Percentiles rank a stretch among this genome's conserved stretches.
Evolutionary conservation across 2,797 vertebrate species (phyloP).

Genomic region (Megalops cyprinoides): DNA sequence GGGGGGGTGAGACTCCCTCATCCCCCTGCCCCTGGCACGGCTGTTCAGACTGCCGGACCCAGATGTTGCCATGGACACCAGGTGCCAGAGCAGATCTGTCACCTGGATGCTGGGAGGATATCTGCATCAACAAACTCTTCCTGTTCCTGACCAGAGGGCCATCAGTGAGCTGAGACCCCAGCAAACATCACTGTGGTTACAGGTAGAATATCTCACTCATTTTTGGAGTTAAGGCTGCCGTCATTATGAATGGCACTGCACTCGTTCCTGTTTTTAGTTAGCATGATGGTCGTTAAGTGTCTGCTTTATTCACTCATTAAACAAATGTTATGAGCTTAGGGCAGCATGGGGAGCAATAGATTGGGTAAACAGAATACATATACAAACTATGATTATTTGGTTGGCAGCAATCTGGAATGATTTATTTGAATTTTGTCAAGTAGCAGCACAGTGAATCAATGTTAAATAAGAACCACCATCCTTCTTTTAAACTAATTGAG

Average conservation of each 20-base stretch:
- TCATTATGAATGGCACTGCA: neutral
- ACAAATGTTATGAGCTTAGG: neutral
- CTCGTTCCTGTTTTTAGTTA: slow-evolving; percentile 3
- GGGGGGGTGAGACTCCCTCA: slow-evolving; percentile 27
- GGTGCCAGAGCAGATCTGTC: neutral
- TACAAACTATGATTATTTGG: neutral
- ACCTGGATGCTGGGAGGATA: neutral
- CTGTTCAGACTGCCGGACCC: neutral
- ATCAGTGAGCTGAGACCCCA: neutral
- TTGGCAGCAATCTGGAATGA: neutral
- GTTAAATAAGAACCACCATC: neutral
- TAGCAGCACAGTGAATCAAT: neutral
- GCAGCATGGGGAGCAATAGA: neutral
- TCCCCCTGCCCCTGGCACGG: slow-evolving; percentile 26
- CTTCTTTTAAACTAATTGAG: neutral
- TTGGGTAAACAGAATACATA: neutral
- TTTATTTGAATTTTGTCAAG: neutral
- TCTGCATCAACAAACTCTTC: neutral
- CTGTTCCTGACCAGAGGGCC: neutral
- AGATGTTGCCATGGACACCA: neutral
- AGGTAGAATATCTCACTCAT: neutral
- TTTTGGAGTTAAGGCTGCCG: neutral
- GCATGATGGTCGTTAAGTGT: slow-evolving; percentile 20
- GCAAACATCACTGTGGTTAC: slow-evolving; percentile 14
- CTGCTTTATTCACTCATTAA: slow-evolving; percentile 19